These are phyloP conservation scores for Synodontis membranacea DNA, from an alignment of 2,113 vertebrate species.

Conservation along the genomic window DNA sequence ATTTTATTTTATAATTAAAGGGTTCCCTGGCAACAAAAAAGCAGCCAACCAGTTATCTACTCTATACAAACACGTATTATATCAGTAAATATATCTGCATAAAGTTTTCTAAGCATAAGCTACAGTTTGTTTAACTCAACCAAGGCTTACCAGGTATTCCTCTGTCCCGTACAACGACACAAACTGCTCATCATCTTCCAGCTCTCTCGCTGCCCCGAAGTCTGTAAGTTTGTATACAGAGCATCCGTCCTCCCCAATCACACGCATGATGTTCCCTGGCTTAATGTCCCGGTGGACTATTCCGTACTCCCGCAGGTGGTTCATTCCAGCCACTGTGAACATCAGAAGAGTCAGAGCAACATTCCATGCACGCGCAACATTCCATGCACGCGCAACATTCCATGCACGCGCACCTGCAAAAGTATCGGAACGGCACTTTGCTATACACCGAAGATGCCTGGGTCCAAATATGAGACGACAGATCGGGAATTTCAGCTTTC, in stretches of 20 bases:
- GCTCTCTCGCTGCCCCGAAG: slow-evolving; percentile 92
- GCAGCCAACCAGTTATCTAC: not conserved
- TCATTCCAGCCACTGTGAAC: slow-evolving; percentile 92
- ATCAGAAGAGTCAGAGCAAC: slow-evolving; percentile 8
- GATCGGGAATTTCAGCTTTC: not conserved
- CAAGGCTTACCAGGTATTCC: slow-evolving; percentile 89
- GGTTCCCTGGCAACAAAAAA: not conserved
- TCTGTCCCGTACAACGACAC: slow-evolving; percentile 98
- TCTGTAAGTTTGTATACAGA: slow-evolving; percentile 98
- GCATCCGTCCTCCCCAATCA: slow-evolving; percentile 92
- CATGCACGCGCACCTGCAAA: not conserved
- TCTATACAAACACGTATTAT: too few species aligned
- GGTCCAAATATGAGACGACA: not conserved
- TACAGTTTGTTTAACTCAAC: not conserved
- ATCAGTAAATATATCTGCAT: not conserved
- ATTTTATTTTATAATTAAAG: not conserved
- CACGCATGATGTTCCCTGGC: slow-evolving; percentile 97
- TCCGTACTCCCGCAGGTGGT: slow-evolving; percentile 95
- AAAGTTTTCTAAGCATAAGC: not conserved
- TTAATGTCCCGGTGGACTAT: slow-evolving; percentile 98
- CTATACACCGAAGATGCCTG: not conserved
- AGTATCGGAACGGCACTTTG: not conserved
- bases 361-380: too few species aligned
- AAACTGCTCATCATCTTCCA: slow-evolving; percentile 97
- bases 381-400: not conserved